Evolutionary conservation across 2,888 invertebrate species (phyloP).

Genomic region (Scaeva pyrastri): DNA sequence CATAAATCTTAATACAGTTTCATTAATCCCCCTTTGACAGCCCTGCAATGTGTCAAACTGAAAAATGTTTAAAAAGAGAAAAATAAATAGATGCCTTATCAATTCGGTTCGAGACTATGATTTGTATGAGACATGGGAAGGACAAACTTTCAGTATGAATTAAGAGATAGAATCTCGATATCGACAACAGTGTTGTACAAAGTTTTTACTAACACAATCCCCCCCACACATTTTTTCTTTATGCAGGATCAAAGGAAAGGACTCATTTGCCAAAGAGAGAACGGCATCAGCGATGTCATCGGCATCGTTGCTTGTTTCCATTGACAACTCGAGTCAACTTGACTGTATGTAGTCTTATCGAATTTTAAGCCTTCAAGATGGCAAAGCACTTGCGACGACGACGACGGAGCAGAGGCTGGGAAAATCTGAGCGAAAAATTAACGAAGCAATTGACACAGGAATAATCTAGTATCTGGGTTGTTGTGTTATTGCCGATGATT

Average conservation of each 20-base stretch:
- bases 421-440: slow-evolving; percentile 69
- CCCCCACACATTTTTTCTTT: slow-evolving; percentile 4
- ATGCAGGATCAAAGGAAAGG: slow-evolving; percentile 66
- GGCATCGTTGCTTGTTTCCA: slow-evolving; percentile 30
- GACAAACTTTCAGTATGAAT: slow-evolving; percentile 68
- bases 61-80: not conserved
- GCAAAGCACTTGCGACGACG: not conserved
- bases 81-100: slow-evolving; percentile 53
- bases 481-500: slow-evolving; percentile 2
- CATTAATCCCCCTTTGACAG: slow-evolving; percentile 20
- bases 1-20: not conserved
- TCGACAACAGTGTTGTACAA: slow-evolving; percentile 30
- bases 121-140: not conserved
- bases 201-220: slow-evolving; percentile 28
- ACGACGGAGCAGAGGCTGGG: not conserved
- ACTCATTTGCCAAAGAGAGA: not conserved
- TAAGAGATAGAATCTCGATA: slow-evolving; percentile 28
- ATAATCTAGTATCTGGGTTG: slow-evolving; percentile 49
- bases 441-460: slow-evolving; percentile 67
- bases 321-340: slow-evolving; percentile 47
- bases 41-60: not conserved
- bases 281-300: not conserved
- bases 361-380: slow-evolving; percentile 37
- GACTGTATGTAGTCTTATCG: slow-evolving; percentile 28
- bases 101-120: slow-evolving; percentile 44